A percentile compares a stretch with the other conserved stretches of the same genome.
Evolutionary conservation across 2,888 invertebrate genomes (phyloP).

Genomic region (Synergus japonicus): DNA sequence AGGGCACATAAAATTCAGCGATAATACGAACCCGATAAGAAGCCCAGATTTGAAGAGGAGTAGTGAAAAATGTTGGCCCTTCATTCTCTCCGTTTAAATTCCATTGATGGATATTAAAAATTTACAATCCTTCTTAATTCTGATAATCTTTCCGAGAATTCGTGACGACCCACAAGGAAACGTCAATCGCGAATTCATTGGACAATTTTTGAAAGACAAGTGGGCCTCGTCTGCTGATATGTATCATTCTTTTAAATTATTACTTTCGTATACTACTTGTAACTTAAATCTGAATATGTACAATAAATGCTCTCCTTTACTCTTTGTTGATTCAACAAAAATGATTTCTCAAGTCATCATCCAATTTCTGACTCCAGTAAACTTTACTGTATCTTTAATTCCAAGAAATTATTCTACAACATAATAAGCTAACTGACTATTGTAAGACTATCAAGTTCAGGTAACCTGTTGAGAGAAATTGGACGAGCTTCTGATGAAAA

Average conservation of each 20-base stretch:
- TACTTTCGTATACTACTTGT: slow-evolving; percentile 16
- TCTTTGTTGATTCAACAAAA: slow-evolving; percentile 16
- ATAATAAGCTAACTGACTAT: slow-evolving; percentile 35
- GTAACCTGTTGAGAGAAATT: slow-evolving; percentile 26
- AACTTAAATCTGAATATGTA: slow-evolving; percentile 20
- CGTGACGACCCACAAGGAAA: not conserved
- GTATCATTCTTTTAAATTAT: slow-evolving; percentile 16
- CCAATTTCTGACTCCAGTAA: slow-evolving; percentile 23
- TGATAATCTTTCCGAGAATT: not conserved
- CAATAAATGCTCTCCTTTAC: slow-evolving; percentile 29
- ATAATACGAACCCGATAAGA: not conserved
- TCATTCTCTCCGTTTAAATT: no score
- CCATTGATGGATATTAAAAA: no score
- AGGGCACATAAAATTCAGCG: slow-evolving; percentile 12
- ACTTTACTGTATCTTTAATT: slow-evolving; percentile 15
- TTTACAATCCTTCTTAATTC: no score
- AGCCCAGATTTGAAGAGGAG: no score
- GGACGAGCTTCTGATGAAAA: slow-evolving; percentile 1
- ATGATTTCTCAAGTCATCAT: not conserved
- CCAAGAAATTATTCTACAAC: slow-evolving; percentile 25
- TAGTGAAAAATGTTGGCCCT: no score
- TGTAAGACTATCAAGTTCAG: slow-evolving; percentile 38
- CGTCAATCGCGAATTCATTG: no score
- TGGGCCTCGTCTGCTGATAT: slow-evolving; percentile 24
- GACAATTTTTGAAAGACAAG: slow-evolving; percentile 5